Conservation (phyloP, 2,113 vertebrate genomes). For the Amblyornis subalaris region DNA sequence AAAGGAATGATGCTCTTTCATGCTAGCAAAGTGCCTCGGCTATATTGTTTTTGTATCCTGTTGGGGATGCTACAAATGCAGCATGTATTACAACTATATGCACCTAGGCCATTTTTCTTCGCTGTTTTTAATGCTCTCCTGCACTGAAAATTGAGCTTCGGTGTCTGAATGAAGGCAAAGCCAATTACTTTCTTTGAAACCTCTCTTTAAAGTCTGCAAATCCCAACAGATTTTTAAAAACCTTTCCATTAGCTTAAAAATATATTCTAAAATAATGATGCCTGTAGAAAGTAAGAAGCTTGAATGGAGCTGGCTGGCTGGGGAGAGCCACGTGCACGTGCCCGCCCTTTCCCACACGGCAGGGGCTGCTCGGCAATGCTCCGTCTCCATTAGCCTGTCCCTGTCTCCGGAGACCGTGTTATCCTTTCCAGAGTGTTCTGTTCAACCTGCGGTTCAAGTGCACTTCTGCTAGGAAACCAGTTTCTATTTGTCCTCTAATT, state of each 20-base stretch:
- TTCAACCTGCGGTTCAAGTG: background rate
- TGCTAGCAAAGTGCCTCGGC: slow-evolving; percentile 33
- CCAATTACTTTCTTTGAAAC: slow-evolving; percentile 42
- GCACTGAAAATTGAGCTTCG: slow-evolving; percentile 35
- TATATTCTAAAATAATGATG: background rate
- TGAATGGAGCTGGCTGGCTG: background rate
- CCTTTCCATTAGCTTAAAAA: slow-evolving; percentile 29
- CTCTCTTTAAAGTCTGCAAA: slow-evolving; percentile 31
- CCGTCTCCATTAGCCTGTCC: background rate
- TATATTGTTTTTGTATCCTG: slow-evolving; percentile 30
- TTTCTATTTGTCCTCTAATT: background rate
- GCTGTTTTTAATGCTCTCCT: slow-evolving; percentile 40
- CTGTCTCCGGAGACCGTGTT: fast-evolving
- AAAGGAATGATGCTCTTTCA: slow-evolving; percentile 60
- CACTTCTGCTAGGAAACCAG: background rate
- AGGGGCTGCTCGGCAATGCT: background rate
- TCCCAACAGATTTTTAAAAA: slow-evolving; percentile 5
- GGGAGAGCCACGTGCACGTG: background rate
- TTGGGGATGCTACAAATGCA: slow-evolving; percentile 40
- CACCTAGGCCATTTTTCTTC: slow-evolving; percentile 60
- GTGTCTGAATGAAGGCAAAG: background rate
- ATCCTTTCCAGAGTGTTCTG: background rate
- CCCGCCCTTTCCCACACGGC: background rate
- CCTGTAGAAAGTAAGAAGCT: background rate
- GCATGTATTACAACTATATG: slow-evolving; percentile 38